A percentile compares a stretch with the other conserved stretches of the same genome.
These are phyloP conservation scores for Enteromius mattozi DNA, from an alignment of 2,797 vertebrate genomes.

Conservation along the genomic window DNA sequence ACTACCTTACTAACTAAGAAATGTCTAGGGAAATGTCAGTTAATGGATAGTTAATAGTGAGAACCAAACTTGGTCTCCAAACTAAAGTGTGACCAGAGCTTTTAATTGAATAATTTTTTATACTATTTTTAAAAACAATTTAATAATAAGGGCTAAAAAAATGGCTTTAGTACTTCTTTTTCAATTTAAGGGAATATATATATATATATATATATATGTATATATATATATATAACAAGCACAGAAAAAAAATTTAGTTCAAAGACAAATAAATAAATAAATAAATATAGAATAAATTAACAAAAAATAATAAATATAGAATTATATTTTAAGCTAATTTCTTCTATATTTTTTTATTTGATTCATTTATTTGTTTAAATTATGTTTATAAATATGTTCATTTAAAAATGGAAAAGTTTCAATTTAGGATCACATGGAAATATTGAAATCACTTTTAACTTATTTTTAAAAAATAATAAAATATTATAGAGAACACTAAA, in stretches of 20 bases:
- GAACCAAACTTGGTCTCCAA: not conserved
- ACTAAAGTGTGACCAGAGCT: not conserved
- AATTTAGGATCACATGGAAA: not conserved
- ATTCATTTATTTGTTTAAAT: not conserved
- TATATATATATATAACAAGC: not conserved
- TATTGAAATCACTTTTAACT: not conserved
- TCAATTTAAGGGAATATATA: not conserved
- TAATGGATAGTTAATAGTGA: not conserved
- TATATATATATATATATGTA: not conserved
- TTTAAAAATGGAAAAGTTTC: not conserved
- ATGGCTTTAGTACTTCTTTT: not conserved
- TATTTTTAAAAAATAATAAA: conserved; percentile 1
- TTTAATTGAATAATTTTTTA: not conserved
- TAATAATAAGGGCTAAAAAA: not conserved
- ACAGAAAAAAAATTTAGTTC: not conserved
- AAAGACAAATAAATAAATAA: not conserved
- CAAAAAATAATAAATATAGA: not conserved
- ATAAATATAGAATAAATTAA: not conserved
- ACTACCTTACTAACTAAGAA: not conserved
- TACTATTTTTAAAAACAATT: not conserved
- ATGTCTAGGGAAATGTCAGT: too few species aligned
- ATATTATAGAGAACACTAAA: too few species aligned
- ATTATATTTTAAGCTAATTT: not conserved
- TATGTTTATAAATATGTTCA: not conserved
- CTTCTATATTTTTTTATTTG: not conserved